Base-by-base conservation (phyloP, 2,113 vertebrate species). In the Zosterops borbonicus region DNA sequence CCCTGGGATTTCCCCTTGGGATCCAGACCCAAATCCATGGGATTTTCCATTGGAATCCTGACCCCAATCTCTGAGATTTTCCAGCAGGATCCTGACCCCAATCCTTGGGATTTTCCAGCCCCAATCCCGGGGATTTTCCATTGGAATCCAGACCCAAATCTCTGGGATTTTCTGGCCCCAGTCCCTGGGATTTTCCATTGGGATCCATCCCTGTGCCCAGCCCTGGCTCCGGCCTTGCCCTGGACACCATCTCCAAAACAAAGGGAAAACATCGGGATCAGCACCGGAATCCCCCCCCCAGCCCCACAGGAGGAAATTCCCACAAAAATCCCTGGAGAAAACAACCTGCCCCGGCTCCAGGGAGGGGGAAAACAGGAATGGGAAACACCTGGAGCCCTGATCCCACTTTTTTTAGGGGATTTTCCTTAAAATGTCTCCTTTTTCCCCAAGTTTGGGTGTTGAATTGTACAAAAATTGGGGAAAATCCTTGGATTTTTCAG, bases 391-490 rank as follows among this genome's bases (percentile, higher is more conserved):
- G 49, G 58, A 5, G 81, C 33, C 2, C 0, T 6, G 22, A 73
- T 73, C 47, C 35, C 1, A 1, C 4, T 42, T 28, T 60, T 22
- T n/a, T 2, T 55, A 39, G 41, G 12, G 13, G 18, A 2, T 74
- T 84, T 65, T 41, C n/a, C 59, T 41, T 23, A 9, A 52, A 81
- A 47, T 2, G 2, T 12, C 35, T 65, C 14, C 0, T 29, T 78
- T 49, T 18, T 1, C 5, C 29, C 6, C 4, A 0, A 39, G 12
- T 47, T 11, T 6, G 9, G 21, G 12, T 0, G 0, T 9, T 0
- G 8, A 56, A 3, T 6, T 9, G 18, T 5, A 5, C 3, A 52
- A 42, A 69, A 50, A 39, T 5, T 2, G 4, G 41, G 67, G 4
- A 52, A 47, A 50, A 8, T 5, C 19, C 13, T 42, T 31, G 35